Base-by-base conservation (phyloP, 2,888 invertebrate genomes). In the Rhagonycha lutea region DNA sequence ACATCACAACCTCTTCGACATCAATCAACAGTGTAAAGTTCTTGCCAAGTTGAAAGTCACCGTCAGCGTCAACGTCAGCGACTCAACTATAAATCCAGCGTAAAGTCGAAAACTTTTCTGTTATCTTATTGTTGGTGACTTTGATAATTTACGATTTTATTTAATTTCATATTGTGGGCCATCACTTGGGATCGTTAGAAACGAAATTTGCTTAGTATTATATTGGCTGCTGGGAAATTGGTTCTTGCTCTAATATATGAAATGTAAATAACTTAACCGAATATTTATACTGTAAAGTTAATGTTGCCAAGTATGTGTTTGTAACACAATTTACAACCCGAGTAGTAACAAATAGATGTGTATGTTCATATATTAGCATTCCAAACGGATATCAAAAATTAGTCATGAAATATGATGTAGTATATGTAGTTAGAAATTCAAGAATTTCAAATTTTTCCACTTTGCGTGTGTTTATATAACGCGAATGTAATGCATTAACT, bases 401-500 rank as follows among this genome's bases (percentile, higher is more conserved):
- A 65, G 63, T 24, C 26, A 24, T n/a, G 26, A 12, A 65, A 65
- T 24, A 65, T 65, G 63, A 65, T 65, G n/a, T 47, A 47, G n/a
- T 65, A 24, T 65, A 18, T 23, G 5, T 12, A 65, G 63, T 26
- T 18, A 24, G 24, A 65, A 65, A 23, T 65, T 65, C 26, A n/a
- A 65, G 63, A 65, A 65, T 65, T 65, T 65, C 26, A 65, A 65
- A 65, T 26, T 65, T 47, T 47, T 47, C 47, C 47, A 65, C 23
- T 65, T 65, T 65, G 63, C 63, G 26, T 26, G 23, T 82, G 80
- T 82, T 81, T 82, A 80, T 77, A 77, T 76, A 77, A 73, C 68
- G 76, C 74, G 79, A 80, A 81, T 78, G 81, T 80, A 80, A 83
- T 82, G 81, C 83, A 82, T 83, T 83, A 82, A 80, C 80, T 73